Base-by-base conservation (phyloP, 2,797 vertebrate species). In the Labeo calbasu region DNA sequence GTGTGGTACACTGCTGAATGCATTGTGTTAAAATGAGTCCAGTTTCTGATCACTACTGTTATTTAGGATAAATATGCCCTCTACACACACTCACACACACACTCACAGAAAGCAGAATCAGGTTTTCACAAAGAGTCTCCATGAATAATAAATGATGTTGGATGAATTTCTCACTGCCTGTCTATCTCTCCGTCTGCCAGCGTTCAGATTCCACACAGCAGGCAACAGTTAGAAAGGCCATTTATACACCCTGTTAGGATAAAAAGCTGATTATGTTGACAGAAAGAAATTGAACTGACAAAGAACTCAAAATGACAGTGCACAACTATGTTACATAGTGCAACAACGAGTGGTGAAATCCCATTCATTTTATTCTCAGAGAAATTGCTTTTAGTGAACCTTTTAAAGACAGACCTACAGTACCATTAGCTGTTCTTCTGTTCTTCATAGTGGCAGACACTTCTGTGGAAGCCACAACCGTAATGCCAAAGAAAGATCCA, bases 141-240 rank as follows among this genome's bases (percentile, higher is more conserved):
- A 79, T 88, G 77, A 79, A 86, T 79, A 89, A 86, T 89, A 66
- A 89, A 6, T 81, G 70, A 66, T 82, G 46, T 83, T 85, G 73
- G 86, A 72, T 80, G 32, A 65, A 48, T 77, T 21, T 50, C 68
- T 71, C 59, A 5, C 57, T 36, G 21, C 23, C 21, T 72, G 46
- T 66, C 69, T 81, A 23, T 73, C 40, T 57, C 57, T 75, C 84
- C 46, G 32, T 65, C 77, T 84, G 36, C 51, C n/a, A 53, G 28
- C 10, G 21, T 81, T 81, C 40, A 50, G 36, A 61, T 14, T 81
- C 23, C 68, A 61, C 23, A 61, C 53, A 70, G 36, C 10, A 81
- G 36, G 51, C 23, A 48, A 21, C 36, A 61, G 68, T 28, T 36
- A n/a, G 48, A 59, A 81, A 78, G 46, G 55, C 25, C 43, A 48